A percentile compares a stretch with the other conserved stretches of the same genome.
Evolutionary conservation across 2,888 invertebrate species (phyloP).

Genomic region (Nemurella pictetii): DNA sequence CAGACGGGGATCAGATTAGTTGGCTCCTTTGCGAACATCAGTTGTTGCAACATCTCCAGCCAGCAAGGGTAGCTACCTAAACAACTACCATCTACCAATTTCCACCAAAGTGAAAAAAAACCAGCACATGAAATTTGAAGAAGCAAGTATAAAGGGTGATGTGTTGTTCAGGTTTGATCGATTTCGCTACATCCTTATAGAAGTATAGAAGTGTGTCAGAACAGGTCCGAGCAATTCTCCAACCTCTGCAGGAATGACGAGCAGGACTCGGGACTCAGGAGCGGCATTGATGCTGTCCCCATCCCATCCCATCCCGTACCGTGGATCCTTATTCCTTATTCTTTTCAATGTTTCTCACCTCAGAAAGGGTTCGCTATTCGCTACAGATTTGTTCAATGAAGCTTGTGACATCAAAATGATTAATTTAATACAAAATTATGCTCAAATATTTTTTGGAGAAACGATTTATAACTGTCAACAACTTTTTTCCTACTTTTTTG

Average conservation of each 20-base stretch:
- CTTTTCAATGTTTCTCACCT: neutral
- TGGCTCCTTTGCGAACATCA: neutral
- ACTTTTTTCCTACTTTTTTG: slow-evolving; percentile 16
- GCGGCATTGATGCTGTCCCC: neutral
- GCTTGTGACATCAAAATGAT: slow-evolving; percentile 36
- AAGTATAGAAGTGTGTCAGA: too few species aligned
- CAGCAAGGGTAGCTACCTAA: too few species aligned
- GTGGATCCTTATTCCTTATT: neutral
- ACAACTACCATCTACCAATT: too few species aligned
- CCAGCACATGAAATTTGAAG: too few species aligned
- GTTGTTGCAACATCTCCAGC: too few species aligned
- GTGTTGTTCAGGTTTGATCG: too few species aligned
- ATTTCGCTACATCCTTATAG: too few species aligned
- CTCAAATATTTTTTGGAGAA: slow-evolving; percentile 33
- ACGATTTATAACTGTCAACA: slow-evolving; percentile 38
- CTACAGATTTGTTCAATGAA: slow-evolving; percentile 35
- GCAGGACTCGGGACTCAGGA: neutral
- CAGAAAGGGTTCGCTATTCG: slow-evolving; percentile 16
- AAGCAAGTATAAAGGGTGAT: too few species aligned
- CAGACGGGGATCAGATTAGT: neutral
- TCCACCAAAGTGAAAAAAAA: too few species aligned
- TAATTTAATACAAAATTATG: slow-evolving; percentile 37
- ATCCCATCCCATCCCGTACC: neutral
- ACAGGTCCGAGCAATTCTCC: too few species aligned
- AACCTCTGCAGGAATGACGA: neutral